phyloP scores from a whole-genome alignment of 2,888 invertebrate genomes.

The Ecdyonurus torrentis region DNA sequence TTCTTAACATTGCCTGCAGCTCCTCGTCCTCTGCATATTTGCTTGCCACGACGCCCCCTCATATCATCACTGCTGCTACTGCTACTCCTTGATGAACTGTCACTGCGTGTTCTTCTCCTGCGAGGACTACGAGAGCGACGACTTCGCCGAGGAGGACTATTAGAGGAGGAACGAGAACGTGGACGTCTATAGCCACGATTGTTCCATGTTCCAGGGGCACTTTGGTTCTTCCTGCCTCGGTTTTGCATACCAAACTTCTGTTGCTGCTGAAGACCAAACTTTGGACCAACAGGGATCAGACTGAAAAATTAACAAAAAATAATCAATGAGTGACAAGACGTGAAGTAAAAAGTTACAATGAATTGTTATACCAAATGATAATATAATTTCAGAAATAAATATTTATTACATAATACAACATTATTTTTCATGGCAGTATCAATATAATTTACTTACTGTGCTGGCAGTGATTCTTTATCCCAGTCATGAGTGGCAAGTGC shows the following conservation, averaged over 20 bases:
- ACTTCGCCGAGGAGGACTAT: constrained; percentile 22
- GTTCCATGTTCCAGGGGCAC: neutral
- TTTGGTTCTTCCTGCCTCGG: neutral
- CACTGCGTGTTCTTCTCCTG: constrained; percentile 16
- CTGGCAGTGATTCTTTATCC: constrained; percentile 85
- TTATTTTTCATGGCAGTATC: neutral
- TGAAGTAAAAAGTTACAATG: no score
- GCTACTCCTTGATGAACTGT: constrained; percentile 15
- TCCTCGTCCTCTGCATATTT: constrained; percentile 30
- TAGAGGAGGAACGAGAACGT: neutral
- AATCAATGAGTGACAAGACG: neutral
- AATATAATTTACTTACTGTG: constrained; percentile 14
- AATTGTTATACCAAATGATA: no score
- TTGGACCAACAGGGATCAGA: neutral
- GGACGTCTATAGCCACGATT: neutral
- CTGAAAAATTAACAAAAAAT: neutral
- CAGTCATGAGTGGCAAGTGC: constrained; percentile 76
- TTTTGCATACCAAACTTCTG: no score
- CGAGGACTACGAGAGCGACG: constrained; percentile 23
- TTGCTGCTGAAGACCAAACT: constrained; percentile 27
- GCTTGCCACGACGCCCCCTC: constrained; percentile 14
- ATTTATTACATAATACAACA: no score
- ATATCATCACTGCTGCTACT: constrained; percentile 12
- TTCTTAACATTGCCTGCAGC: constrained; percentile 22
- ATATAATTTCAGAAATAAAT: no score